Conservation (phyloP, 2,113 vertebrate species). For the Corythaixoides concolor region DNA sequence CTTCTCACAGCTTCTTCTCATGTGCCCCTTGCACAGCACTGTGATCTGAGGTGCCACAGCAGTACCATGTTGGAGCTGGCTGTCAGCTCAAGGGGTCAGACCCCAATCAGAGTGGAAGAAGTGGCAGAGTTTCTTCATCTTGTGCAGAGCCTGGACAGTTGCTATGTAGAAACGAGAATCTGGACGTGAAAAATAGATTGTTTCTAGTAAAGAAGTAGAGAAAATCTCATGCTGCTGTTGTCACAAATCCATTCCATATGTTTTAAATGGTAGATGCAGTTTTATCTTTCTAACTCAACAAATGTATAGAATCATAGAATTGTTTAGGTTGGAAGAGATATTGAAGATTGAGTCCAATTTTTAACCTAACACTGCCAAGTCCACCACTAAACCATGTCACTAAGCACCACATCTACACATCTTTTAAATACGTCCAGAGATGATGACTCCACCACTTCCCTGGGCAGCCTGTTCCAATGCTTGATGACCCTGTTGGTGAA, state of each 20-base stretch:
- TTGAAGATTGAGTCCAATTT: no score
- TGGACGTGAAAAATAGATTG: not conserved
- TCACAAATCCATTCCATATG: not conserved
- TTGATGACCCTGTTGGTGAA: no score
- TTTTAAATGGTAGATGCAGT: not conserved
- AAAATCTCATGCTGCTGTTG: not conserved
- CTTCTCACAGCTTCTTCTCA: not conserved
- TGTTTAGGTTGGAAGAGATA: no score
- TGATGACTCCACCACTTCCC: no score
- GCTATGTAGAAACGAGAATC: not conserved
- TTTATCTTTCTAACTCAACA: not conserved
- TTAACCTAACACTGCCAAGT: no score
- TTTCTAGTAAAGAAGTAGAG: not conserved
- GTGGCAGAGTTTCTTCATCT: not conserved
- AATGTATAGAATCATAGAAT: not conserved
- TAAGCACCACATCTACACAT: no score
- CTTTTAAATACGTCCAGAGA: no score
- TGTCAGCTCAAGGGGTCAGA: not conserved
- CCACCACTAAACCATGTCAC: no score
- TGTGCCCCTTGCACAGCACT: accelerated
- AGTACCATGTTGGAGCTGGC: not conserved
- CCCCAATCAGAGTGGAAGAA: not conserved
- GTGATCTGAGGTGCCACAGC: not conserved
- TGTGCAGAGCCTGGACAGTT: not conserved
- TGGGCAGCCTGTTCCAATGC: no score